Percentiles rank a stretch among this genome's conserved stretches.
Conservation (phyloP, 2,797 vertebrate genomes). For the Coreius guichenoti region DNA sequence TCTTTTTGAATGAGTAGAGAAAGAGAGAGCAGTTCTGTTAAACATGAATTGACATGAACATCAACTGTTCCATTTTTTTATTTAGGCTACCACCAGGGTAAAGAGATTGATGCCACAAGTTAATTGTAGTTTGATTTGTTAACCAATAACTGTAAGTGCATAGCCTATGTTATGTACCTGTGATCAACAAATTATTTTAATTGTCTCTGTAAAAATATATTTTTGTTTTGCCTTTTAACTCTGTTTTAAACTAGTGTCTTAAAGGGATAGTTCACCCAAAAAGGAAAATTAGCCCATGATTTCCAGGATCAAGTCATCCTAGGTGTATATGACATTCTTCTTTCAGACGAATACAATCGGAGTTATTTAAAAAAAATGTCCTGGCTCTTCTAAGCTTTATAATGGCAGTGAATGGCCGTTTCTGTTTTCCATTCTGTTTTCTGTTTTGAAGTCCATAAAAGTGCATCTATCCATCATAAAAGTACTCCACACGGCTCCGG, state of each 20-base stretch:
- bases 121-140: background rate
- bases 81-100: background rate
- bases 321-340: too few relatives aligned
- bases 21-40: background rate
- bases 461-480: too few relatives aligned
- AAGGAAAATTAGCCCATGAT: too few relatives aligned
- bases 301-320: too few relatives aligned
- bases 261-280: background rate
- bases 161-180: background rate
- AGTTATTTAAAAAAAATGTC: too few relatives aligned
- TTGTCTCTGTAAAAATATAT: background rate
- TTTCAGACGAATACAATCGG: too few relatives aligned
- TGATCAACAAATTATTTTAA: background rate
- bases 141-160: background rate
- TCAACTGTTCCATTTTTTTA: background rate
- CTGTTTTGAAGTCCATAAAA: too few relatives aligned
- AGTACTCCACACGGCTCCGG: too few relatives aligned
- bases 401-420: too few relatives aligned
- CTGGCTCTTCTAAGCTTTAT: too few relatives aligned
- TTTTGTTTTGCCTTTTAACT: background rate
- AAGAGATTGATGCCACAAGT: background rate
- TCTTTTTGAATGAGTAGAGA: background rate
- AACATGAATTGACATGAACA: background rate
- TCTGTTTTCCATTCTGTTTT: too few relatives aligned
- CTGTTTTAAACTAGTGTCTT: background rate